These are phyloP conservation scores for Drosophila varians DNA, from an alignment of 1,140 invertebrate genomes.

Conservation along the genomic window DNA sequence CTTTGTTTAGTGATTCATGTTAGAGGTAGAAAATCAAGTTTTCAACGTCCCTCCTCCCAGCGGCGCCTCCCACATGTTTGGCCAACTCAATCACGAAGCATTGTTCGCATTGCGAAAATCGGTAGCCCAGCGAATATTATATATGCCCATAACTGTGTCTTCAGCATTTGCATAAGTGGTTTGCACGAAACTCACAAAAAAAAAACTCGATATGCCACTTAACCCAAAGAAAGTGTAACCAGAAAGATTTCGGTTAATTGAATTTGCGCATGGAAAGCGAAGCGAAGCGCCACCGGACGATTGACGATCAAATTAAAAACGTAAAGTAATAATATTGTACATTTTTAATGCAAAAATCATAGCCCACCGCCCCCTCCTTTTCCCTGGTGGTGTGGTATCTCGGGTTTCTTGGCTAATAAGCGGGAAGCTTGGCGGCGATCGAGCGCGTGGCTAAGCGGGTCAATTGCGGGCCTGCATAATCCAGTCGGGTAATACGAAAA, in stretches of 20 bases:
- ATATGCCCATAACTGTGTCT: conserved; percentile 25
- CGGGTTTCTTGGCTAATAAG: conserved; percentile 35
- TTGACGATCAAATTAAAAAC: conserved; percentile 12
- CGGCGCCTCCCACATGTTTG: conserved; percentile 3
- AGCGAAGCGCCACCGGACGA: conserved; percentile 14
- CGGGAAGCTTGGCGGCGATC: conserved; percentile 17
- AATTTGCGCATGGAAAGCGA: conserved; percentile 45
- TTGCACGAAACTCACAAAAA: conserved; percentile 36
- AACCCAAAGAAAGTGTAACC: conserved; percentile 46
- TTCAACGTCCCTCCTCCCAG: background rate
- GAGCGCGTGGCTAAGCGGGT: conserved; percentile 67
- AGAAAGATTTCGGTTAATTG: conserved; percentile 55
- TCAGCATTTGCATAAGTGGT: conserved; percentile 64
- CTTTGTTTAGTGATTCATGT: conserved; percentile 34
- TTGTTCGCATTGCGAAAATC: conserved; percentile 42
- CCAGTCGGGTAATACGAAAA: conserved; percentile 30
- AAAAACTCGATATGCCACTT: conserved; percentile 42
- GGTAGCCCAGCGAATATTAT: conserved; percentile 33
- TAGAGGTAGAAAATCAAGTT: conserved; percentile 32
- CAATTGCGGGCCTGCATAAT: conserved; percentile 57
- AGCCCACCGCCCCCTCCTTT: background rate
- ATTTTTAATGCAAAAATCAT: conserved; percentile 63
- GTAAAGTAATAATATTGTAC: conserved; percentile 39
- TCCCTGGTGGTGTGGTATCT: too few species aligned
- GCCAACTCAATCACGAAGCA: conserved; percentile 40